A percentile compares a stretch with the other conserved stretches of the same genome.
Evolutionary conservation across 2,888 invertebrate genomes (phyloP).

Genomic region (Malthinus seriepunctatus): DNA sequence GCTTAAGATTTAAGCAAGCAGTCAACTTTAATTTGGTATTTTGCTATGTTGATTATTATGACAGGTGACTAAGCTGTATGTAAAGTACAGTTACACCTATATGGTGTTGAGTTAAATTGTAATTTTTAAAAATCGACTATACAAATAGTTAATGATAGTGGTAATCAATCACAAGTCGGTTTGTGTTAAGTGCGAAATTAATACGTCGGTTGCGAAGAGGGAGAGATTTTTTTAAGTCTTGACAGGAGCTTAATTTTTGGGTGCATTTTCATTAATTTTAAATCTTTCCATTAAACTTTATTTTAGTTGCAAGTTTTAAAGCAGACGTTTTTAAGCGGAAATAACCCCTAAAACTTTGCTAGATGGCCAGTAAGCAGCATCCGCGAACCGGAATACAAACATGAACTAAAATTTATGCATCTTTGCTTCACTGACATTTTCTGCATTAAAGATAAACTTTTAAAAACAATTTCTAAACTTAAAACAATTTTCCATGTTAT

Average conservation of each 20-base stretch:
- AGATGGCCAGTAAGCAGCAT: conserved; percentile 31
- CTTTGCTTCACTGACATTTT: conserved; percentile 21
- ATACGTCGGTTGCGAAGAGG: too few species aligned
- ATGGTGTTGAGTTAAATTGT: neutral
- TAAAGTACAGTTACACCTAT: neutral
- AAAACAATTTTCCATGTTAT: neutral
- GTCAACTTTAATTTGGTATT: conserved; percentile 5
- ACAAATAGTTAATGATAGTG: too few species aligned
- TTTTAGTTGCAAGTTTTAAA: conserved; percentile 23
- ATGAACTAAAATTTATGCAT: conserved; percentile 26
- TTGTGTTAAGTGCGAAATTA: too few species aligned
- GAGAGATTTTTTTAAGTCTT: neutral
- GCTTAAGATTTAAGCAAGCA: neutral
- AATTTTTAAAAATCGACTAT: neutral
- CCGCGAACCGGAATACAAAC: conserved; percentile 30
- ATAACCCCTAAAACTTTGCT: conserved; percentile 29
- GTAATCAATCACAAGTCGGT: too few species aligned
- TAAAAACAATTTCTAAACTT: conserved; percentile 1
- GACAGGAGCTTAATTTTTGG: conserved; percentile 8
- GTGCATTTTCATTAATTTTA: conserved; percentile 21
- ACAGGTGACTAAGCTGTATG: neutral
- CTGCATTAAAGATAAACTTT: conserved; percentile 1
- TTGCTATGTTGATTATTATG: conserved; percentile 3
- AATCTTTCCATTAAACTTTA: conserved; percentile 26
- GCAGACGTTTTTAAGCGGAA: conserved; percentile 31